Base-by-base conservation (phyloP, 2,888 invertebrate species). In the Phyto melanocephala region DNA sequence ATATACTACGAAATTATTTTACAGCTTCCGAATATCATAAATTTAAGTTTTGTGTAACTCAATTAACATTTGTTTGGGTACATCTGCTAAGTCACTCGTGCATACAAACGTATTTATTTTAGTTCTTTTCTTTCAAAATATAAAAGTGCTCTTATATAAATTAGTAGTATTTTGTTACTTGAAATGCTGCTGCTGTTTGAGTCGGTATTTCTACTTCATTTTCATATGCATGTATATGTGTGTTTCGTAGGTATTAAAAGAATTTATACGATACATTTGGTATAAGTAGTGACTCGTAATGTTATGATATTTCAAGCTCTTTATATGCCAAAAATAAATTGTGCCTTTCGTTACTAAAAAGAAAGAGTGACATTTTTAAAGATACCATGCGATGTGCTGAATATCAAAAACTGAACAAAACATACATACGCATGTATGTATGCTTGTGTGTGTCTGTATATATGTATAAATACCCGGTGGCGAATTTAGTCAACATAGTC, bases 91-190 rank as follows among this genome's bases (percentile, higher is more conserved):
- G n/a, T n/a, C n/a, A n/a, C n/a, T n/a, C n/a, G n/a, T n/a, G n/a
- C n/a, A n/a, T n/a, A 28, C 28, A 6, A 28, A 28, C 6, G 6
- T 28, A 28, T 28, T 28, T 28, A 28, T 28, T 28, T 28, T 28
- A 28, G 3, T 28, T 28, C 6, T 28, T 28, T 28, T 28, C 6
- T 28, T 47, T 4, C 10, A 47, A 20, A 15, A 58, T 35, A 17
- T 1, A 1, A 58, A 47, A 28, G 33, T 52, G 54, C 63, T 63
- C 42, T 54, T 54, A 54, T 74, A 54, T 54, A 74, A 74, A 74
- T 74, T 74, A 74, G 72, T 40, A 52, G 52, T 20, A 54, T 54
- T 63, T 52, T 62, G 35, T 54, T 54, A 7, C 40, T 63, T 45
- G 20, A 22, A 3, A 20, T 56, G 28, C 17, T 11, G n/a, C 7